Percentiles rank a stretch among this genome's conserved stretches.
phyloP scores from a whole-genome alignment of 1,140 invertebrate genomes.

The Vollenhovia emeryi region DNA sequence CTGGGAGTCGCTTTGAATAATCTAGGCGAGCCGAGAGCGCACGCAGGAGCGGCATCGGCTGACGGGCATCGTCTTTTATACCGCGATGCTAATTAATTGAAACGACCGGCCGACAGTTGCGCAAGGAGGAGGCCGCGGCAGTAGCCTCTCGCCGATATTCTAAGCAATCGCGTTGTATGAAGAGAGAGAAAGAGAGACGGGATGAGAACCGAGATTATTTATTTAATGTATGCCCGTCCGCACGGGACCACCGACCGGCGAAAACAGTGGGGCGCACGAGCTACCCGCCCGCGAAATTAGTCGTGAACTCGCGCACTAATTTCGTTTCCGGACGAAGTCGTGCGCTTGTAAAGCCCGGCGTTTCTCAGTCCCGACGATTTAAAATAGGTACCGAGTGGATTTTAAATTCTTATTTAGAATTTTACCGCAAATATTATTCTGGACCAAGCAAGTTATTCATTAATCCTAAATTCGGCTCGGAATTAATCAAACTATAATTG shows the following conservation, averaged over 20 bases:
- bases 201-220: constrained; percentile 67
- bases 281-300: constrained; percentile 57
- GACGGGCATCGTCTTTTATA: constrained; percentile 73
- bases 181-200: constrained; percentile 27
- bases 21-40: constrained; percentile 52
- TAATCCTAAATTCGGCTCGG: neutral
- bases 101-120: constrained; percentile 74
- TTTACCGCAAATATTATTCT: neutral
- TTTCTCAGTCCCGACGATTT: neutral
- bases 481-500: neutral
- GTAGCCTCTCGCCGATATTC: constrained; percentile 70
- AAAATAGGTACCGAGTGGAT: neutral
- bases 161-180: constrained; percentile 64
- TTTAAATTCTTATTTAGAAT: neutral
- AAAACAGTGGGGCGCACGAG: constrained; percentile 65
- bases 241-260: constrained; percentile 69
- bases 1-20: constrained; percentile 70
- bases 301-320: constrained; percentile 65
- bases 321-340: constrained; percentile 63
- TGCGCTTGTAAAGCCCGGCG: neutral
- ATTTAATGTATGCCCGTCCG: constrained; percentile 68
- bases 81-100: constrained; percentile 75
- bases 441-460: neutral
- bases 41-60: constrained; percentile 48
- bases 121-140: constrained; percentile 66